Evolutionary conservation across 2,888 invertebrate genomes (phyloP).

Genomic region (Spatulosminthurus flaviceps): DNA sequence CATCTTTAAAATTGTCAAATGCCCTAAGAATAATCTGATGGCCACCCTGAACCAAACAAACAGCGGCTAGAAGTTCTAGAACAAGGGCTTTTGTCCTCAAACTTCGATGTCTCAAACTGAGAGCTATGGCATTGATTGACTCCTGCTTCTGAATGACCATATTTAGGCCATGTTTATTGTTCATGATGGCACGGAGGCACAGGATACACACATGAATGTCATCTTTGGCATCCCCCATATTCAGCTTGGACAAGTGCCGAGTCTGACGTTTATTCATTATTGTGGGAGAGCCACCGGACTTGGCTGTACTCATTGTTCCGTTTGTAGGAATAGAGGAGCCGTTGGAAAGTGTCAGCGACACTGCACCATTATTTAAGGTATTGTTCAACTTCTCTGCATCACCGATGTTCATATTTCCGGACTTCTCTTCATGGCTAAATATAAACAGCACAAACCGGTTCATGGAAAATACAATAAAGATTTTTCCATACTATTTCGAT

Average conservation of each 20-base stretch:
- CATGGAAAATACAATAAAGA: no score
- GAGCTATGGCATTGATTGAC: constrained; percentile 97
- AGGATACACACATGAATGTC: constrained; percentile 99
- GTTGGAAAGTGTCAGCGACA: constrained; percentile 36
- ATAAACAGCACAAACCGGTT: no score
- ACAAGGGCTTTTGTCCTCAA: constrained; percentile 96
- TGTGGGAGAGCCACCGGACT: constrained; percentile 56
- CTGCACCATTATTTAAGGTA: constrained; percentile 37
- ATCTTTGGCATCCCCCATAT: constrained; percentile 93
- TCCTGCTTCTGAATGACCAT: constrained; percentile 93
- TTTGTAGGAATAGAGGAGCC: neutral
- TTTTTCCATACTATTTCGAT: no score
- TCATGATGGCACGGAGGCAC: constrained; percentile 99
- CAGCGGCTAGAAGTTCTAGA: constrained; percentile 94
- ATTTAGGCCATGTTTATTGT: constrained; percentile 80
- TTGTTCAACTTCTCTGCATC: constrained; percentile 19
- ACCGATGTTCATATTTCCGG: neutral
- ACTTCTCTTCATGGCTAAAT: constrained; percentile 46
- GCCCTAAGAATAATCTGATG: constrained; percentile 97
- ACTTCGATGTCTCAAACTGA: constrained; percentile 96
- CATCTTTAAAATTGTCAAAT: constrained; percentile 97
- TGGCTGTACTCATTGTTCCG: constrained; percentile 40
- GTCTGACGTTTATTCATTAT: constrained; percentile 62
- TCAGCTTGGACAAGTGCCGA: constrained; percentile 82
- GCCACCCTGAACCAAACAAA: constrained; percentile 98